Conservation (phyloP, 2,888 invertebrate species). For the Catocala nupta region DNA sequence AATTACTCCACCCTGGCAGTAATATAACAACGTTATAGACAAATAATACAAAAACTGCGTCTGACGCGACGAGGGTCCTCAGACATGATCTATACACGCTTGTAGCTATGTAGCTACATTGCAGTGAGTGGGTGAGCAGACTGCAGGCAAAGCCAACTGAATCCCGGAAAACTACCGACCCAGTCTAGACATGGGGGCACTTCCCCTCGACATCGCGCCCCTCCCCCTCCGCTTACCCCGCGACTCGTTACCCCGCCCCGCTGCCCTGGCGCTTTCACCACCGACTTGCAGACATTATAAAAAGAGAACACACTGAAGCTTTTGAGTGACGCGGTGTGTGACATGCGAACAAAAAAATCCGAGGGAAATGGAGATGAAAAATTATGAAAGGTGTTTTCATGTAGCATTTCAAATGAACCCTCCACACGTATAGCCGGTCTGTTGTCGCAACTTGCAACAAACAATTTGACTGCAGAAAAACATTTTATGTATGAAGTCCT, state of each 20-base stretch:
- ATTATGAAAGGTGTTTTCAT: slow-evolving; percentile 65
- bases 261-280: slow-evolving; percentile 80
- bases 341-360: slow-evolving; percentile 69
- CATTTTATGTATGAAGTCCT: too few species aligned
- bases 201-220: slow-evolving; percentile 70
- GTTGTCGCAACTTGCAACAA: too few species aligned
- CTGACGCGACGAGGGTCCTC: slow-evolving; percentile 81
- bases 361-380: slow-evolving; percentile 69
- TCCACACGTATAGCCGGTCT: slow-evolving; percentile 11
- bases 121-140: slow-evolving; percentile 85
- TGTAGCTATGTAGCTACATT: slow-evolving; percentile 71
- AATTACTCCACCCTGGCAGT: slow-evolving; percentile 60
- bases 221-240: slow-evolving; percentile 57
- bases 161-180: slow-evolving; percentile 88
- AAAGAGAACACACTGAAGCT: slow-evolving; percentile 78
- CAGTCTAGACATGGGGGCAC: slow-evolving; percentile 88
- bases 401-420: slow-evolving; percentile 46
- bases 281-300: slow-evolving; percentile 81
- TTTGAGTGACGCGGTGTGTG: slow-evolving; percentile 76
- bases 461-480: too few species aligned
- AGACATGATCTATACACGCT: slow-evolving; percentile 69
- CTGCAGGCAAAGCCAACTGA: slow-evolving; percentile 85
- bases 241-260: slow-evolving; percentile 53
- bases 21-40: slow-evolving; percentile 63
- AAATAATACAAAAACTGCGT: slow-evolving; percentile 77